Percentiles rank a stretch among this genome's conserved stretches.
Conservation (phyloP, 2,113 vertebrate genomes). For the Vireo altiloquus region DNA sequence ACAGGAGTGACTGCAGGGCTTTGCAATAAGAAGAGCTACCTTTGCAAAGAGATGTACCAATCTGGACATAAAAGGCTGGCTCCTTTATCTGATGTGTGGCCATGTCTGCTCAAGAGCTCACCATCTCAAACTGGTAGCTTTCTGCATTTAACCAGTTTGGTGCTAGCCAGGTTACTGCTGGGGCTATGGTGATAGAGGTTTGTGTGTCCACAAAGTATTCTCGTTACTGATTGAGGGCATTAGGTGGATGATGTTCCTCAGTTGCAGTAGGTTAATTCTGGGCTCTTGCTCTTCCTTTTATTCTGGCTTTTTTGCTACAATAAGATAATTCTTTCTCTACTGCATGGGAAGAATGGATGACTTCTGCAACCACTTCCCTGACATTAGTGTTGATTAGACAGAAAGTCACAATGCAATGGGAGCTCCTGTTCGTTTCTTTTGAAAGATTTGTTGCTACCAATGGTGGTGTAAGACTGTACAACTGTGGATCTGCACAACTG, state of each 20-base stretch:
- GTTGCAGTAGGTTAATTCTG: neutral
- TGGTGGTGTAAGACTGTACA: neutral
- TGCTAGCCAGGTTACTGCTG: neutral
- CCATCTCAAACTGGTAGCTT: neutral
- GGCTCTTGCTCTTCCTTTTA: neutral
- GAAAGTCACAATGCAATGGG: neutral
- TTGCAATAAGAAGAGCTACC: neutral
- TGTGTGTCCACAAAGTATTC: neutral
- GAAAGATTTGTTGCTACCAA: neutral
- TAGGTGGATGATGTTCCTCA: neutral
- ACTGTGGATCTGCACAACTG: no score
- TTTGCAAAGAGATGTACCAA: neutral
- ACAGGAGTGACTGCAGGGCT: neutral
- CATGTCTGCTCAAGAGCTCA: neutral
- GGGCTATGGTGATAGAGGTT: neutral
- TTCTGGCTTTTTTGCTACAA: neutral
- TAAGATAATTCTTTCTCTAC: neutral
- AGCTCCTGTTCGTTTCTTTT: neutral
- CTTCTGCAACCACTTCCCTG: neutral
- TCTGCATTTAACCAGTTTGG: neutral
- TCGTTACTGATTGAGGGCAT: neutral
- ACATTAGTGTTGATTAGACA: neutral
- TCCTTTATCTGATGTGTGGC: neutral
- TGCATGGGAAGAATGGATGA: neutral
- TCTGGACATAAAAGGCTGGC: neutral